A percentile compares a stretch with the other conserved stretches of the same genome.
Evolutionary conservation across 2,888 invertebrate genomes (phyloP).

Genomic region (Listrodromus nycthemerus): DNA sequence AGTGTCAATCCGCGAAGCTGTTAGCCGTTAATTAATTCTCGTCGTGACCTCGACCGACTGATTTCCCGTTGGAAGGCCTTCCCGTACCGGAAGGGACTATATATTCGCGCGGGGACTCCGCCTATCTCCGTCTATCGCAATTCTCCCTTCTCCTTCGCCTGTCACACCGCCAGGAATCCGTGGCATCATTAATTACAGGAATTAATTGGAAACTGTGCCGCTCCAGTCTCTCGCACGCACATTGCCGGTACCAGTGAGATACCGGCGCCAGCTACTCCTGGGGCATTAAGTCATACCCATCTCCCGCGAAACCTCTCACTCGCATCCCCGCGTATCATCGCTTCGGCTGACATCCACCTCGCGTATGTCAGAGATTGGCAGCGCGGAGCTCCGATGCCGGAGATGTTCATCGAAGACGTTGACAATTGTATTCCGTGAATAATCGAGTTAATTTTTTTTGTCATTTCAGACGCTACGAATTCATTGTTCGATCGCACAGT

Average conservation of each 20-base stretch:
- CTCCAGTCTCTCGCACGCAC: slow-evolving; percentile 48
- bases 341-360: slow-evolving; percentile 4
- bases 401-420: background rate
- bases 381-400: background rate
- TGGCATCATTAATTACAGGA: slow-evolving; percentile 68
- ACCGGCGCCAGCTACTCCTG: slow-evolving; percentile 34
- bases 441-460: no score
- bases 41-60: slow-evolving; percentile 67
- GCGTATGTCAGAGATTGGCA: slow-evolving; percentile 44
- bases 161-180: slow-evolving; percentile 64
- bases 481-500: background rate
- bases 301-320: slow-evolving; percentile 18
- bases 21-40: slow-evolving; percentile 67
- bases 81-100: slow-evolving; percentile 10
- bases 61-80: slow-evolving; percentile 65
- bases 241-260: slow-evolving; percentile 47
- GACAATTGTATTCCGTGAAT: background rate
- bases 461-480: background rate
- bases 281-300: slow-evolving; percentile 11
- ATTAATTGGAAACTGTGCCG: slow-evolving; percentile 69
- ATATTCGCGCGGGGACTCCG: slow-evolving; percentile 2
- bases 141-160: slow-evolving; percentile 44
- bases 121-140: slow-evolving; percentile 39
- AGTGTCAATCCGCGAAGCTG: slow-evolving; percentile 67
- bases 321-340: slow-evolving; percentile 36